Conservation (phyloP, 1,140 invertebrate genomes). For the Galendromus occidentalis region DNA sequence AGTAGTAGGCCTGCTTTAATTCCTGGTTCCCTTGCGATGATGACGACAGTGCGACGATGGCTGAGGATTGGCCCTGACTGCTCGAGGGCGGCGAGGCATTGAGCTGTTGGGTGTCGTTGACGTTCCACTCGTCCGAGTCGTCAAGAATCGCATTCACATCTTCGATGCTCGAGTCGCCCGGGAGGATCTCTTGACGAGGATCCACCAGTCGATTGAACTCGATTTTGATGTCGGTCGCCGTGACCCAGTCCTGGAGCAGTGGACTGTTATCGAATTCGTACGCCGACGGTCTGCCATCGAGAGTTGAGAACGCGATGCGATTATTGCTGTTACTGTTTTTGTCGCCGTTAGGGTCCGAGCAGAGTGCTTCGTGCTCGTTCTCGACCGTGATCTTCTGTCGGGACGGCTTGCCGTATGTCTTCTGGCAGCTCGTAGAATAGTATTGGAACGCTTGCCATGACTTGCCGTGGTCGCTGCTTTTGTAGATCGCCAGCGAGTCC, state of each 20-base stretch:
- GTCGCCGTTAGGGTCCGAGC: conserved; percentile 30
- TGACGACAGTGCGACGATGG: too few species aligned
- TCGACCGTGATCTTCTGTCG: conserved; percentile 39
- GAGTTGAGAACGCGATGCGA: conserved; percentile 35
- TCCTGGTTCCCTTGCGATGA: background rate
- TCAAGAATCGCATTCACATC: too few species aligned
- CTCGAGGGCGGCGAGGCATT: too few species aligned
- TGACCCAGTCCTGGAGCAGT: conserved; percentile 32
- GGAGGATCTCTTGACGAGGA: background rate
- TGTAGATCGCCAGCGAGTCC: conserved; percentile 37
- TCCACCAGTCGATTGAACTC: conserved; percentile 20
- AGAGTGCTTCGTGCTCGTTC: conserved; percentile 31
- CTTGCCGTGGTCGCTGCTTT: conserved; percentile 31
- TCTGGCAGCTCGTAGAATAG: conserved; percentile 28
- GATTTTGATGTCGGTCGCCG: conserved; percentile 22
- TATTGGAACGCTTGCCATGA: conserved; percentile 33
- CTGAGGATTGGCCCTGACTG: too few species aligned
- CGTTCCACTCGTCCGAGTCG: too few species aligned
- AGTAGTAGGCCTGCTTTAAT: conserved; percentile 20
- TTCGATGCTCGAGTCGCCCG: background rate
- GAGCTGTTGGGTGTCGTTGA: too few species aligned
- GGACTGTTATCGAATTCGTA: conserved; percentile 38
- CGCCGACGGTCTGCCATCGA: conserved; percentile 37
- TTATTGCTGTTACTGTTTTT: conserved; percentile 25
- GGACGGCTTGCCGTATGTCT: conserved; percentile 24